phyloP scores from a whole-genome alignment of 2,797 vertebrate genomes.

The Sylvilagus floridanus region DNA sequence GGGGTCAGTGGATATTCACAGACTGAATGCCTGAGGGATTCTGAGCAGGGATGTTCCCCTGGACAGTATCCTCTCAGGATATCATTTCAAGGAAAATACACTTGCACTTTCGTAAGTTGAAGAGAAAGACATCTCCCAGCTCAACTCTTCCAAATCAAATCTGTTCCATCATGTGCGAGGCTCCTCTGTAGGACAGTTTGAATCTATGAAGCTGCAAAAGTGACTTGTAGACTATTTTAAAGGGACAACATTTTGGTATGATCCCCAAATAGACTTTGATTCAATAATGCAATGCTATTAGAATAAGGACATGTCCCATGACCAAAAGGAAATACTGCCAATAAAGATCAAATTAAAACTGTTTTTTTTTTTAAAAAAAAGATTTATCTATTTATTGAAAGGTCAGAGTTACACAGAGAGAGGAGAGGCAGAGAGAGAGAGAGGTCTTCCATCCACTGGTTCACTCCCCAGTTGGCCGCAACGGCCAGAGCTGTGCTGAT shows the following conservation, averaged over 20 bases:
- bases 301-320: constrained; percentile 15
- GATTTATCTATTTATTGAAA: no score
- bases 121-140: constrained; percentile 28
- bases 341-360: constrained; percentile 51
- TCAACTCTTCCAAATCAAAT: not conserved
- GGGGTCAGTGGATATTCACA: not conserved
- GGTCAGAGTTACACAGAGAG: no score
- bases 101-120: not conserved
- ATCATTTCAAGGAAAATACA: not conserved
- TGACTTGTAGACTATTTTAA: constrained; percentile 57
- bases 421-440: no score
- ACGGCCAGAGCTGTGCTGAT: no score
- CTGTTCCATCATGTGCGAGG: not conserved
- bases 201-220: not conserved
- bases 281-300: constrained; percentile 21
- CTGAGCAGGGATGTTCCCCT: not conserved
- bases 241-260: not conserved
- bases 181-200: not conserved
- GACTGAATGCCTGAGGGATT: not conserved
- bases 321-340: not conserved
- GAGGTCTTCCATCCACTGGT: no score
- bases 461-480: no score
- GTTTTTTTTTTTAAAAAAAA: no score
- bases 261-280: constrained; percentile 38
- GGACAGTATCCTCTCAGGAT: not conserved